Conservation (phyloP, 1,140 invertebrate species). For the Tenebrio molitor region DNA sequence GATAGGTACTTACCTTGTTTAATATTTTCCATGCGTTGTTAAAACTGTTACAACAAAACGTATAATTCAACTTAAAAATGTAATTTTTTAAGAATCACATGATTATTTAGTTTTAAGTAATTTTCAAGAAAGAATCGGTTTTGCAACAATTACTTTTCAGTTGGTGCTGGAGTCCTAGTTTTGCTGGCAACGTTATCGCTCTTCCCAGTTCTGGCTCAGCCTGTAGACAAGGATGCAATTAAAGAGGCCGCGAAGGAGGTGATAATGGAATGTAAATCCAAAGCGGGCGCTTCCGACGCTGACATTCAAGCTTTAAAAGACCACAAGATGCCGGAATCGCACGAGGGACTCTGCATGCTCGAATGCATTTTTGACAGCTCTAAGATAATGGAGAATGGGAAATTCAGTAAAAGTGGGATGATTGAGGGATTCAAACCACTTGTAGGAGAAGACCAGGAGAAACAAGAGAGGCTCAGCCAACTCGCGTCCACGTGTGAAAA, state of each 20-base stretch:
- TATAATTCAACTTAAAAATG: too few species aligned
- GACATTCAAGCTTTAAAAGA: slow-evolving; percentile 54
- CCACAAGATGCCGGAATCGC: slow-evolving; percentile 54
- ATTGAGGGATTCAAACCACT: slow-evolving; percentile 50
- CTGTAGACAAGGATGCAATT: neutral
- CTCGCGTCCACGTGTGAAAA: slow-evolving; percentile 55
- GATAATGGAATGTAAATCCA: slow-evolving; percentile 3
- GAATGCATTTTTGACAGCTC: slow-evolving; percentile 56
- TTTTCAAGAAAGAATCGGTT: too few species aligned
- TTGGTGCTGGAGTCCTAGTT: too few species aligned
- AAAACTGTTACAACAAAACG: too few species aligned
- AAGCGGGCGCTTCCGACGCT: slow-evolving; percentile 51
- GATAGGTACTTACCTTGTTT: too few species aligned
- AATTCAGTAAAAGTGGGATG: slow-evolving; percentile 55
- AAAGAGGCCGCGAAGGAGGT: neutral
- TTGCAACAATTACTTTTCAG: too few species aligned
- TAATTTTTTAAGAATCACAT: too few species aligned
- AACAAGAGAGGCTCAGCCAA: slow-evolving; percentile 52
- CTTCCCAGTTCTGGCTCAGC: neutral
- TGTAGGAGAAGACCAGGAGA: slow-evolving; percentile 49
- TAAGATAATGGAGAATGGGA: slow-evolving; percentile 58
- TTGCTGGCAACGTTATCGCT: too few species aligned
- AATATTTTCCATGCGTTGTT: too few species aligned
- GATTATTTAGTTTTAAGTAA: too few species aligned
- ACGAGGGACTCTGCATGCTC: slow-evolving; percentile 59